Base-by-base conservation (phyloP, 1,140 invertebrate species). In the Choristoneura fumiferana region DNA sequence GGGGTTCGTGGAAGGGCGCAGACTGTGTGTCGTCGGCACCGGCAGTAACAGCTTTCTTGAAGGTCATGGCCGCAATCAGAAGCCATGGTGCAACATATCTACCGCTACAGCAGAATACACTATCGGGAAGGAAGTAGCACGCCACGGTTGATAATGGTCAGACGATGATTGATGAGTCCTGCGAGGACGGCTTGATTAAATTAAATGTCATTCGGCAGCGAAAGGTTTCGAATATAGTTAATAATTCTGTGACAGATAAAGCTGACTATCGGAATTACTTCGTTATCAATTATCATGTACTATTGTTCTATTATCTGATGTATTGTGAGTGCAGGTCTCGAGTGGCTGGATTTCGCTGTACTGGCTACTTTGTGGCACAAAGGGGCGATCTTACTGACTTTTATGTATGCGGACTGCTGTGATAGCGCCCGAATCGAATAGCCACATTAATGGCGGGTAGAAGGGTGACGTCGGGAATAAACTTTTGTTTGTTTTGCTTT, bases 111-210 rank as follows among this genome's bases (percentile, higher is more conserved):
- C 43, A 49, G 17, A 49, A 49, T 49, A 49, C 22, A 40, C 38
- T 8, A 9, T 43, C 17, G 22, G 43, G 22, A 49, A 29, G 43
- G 43, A 49, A 49, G 22, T 29, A 29, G 22, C 22, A 29, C 29
- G 43, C 4, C 43, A 49, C 17, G 43, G 43, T 22, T 49, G 43
- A 49, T 49, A 49, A 49, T 49, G 22, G 43, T 33, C 43, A 29
- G 18, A 49, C 43, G 22, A 49, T 49, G 43, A 49, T 49, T 49
- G n/a, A 49, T 49, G 43, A 49, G 17, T 49, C n/a, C 10, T 22
- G 22, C 43, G 10, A 49, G 43, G 43, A 29, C 43, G 22, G 18
- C 22, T 49, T 49, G 43, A 49, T 49, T 49, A 22, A 49, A 49
- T 49, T 49, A 49, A 49, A 49, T 49, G 43, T 49, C 43, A 49